Conservation (phyloP, 2,888 invertebrate genomes). For the Coenonympha arcania region DNA sequence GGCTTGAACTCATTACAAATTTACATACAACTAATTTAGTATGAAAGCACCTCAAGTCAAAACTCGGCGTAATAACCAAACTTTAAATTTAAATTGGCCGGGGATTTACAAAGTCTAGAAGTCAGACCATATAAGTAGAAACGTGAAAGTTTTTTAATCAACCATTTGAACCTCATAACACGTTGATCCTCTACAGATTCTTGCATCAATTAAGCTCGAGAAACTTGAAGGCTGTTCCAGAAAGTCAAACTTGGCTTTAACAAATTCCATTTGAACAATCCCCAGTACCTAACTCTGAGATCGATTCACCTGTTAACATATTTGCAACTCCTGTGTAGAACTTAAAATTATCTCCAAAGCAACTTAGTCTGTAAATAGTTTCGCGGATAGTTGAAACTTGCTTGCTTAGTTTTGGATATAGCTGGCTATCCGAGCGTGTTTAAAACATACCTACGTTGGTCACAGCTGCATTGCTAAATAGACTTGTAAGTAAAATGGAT, state of each 20-base stretch:
- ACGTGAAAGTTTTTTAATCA: slow-evolving; percentile 27
- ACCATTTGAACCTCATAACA: slow-evolving; percentile 23
- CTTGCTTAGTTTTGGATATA: slow-evolving; percentile 16
- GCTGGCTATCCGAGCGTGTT: slow-evolving; percentile 12
- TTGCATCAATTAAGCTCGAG: slow-evolving; percentile 33
- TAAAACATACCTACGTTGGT: slow-evolving; percentile 20
- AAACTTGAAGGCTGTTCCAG: slow-evolving; percentile 32
- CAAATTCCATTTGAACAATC: slow-evolving; percentile 45
- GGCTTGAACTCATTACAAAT: neutral
- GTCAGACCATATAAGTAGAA: slow-evolving; percentile 15
- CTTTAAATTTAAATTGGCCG: slow-evolving; percentile 20
- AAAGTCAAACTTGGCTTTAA: slow-evolving; percentile 37
- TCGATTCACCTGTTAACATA: slow-evolving; percentile 51
- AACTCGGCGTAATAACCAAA: slow-evolving; percentile 9
- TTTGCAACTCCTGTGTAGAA: slow-evolving; percentile 32
- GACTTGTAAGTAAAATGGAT: slow-evolving; percentile 25
- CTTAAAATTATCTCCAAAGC: slow-evolving; percentile 13
- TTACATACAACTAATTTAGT: slow-evolving; percentile 2
- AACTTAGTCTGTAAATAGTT: slow-evolving; percentile 25
- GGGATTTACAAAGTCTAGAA: slow-evolving; percentile 16
- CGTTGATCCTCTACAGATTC: slow-evolving; percentile 22
- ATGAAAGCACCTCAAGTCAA: slow-evolving; percentile 6
- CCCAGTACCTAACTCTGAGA: slow-evolving; percentile 39
- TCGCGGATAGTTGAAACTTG: slow-evolving; percentile 16
- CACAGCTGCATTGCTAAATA: slow-evolving; percentile 26